phyloP scores from a whole-genome alignment of 1,140 invertebrate species.

The Caerostris extrusa region DNA sequence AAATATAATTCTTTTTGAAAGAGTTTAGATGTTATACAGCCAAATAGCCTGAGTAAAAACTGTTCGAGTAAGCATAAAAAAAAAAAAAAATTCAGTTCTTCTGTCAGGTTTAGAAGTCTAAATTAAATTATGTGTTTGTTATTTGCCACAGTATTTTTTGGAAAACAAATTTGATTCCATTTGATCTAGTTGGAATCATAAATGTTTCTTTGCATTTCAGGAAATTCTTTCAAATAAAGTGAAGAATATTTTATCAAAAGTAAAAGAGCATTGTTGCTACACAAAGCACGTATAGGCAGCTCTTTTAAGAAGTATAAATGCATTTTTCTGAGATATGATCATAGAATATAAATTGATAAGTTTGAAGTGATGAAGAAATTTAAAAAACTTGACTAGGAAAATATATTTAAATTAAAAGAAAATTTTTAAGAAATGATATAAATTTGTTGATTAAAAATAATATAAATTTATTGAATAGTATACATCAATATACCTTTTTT shows the following conservation, averaged over 20 bases:
- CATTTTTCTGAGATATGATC: background rate
- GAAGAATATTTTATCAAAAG: background rate
- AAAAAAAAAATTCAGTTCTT: constrained; percentile 7
- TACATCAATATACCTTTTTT: no score
- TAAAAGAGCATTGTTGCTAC: background rate
- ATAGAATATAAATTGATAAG: no score
- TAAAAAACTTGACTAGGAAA: no score
- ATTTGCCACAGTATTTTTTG: no score
- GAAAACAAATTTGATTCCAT: constrained; percentile 21
- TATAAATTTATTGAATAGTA: no score
- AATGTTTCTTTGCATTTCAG: background rate
- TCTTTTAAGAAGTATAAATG: background rate
- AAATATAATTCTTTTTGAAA: constrained; percentile 37
- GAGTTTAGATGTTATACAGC: background rate
- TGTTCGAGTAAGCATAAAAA: background rate
- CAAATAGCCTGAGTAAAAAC: background rate
- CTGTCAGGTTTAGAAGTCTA: background rate
- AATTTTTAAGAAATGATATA: no score
- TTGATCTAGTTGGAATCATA: background rate
- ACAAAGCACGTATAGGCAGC: background rate
- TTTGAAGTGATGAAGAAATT: no score
- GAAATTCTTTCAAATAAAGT: background rate
- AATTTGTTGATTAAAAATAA: no score
- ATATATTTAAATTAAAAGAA: no score
- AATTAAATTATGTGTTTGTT: constrained; percentile 11